Percentiles rank a stretch among this genome's conserved stretches.
phyloP scores from a whole-genome alignment of 2,797 vertebrate species.

The Passerculus sandwichensis region DNA sequence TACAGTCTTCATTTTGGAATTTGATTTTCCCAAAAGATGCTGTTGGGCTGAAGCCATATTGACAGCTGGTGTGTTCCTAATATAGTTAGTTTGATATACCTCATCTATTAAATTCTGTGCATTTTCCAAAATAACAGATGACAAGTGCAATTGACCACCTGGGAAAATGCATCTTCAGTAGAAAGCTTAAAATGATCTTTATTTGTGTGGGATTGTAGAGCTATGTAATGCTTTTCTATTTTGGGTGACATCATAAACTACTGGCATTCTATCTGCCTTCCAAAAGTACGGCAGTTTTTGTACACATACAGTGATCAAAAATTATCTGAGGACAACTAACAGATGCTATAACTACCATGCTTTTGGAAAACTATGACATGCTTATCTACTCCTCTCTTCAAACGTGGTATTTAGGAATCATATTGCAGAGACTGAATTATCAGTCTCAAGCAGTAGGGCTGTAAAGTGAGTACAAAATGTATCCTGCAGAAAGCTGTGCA shows the following conservation, averaged over 20 bases:
- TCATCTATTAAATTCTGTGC: slow-evolving; percentile 81
- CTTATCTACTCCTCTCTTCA: slow-evolving; percentile 20
- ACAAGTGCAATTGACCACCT: slow-evolving; percentile 80
- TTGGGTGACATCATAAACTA: slow-evolving; percentile 51
- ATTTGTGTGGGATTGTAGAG: background rate
- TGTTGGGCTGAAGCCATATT: slow-evolving; percentile 78
- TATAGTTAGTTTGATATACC: slow-evolving; percentile 82
- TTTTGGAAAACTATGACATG: slow-evolving; percentile 4
- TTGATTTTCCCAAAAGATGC: slow-evolving; percentile 77
- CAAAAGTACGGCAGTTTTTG: slow-evolving; percentile 20
- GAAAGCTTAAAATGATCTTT: slow-evolving; percentile 62
- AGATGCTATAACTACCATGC: slow-evolving; percentile 26
- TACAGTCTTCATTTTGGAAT: slow-evolving; percentile 73
- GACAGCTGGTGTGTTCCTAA: slow-evolving; percentile 80
- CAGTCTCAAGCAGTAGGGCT: background rate
- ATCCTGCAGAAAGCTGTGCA: background rate
- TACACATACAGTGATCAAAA: slow-evolving; percentile 21
- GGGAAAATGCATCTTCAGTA: slow-evolving; percentile 75
- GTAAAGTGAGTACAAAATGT: background rate
- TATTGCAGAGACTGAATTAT: slow-evolving; percentile 16
- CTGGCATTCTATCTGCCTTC: slow-evolving; percentile 9
- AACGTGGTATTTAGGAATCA: background rate
- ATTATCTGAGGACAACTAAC: slow-evolving; percentile 11
- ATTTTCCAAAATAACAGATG: slow-evolving; percentile 83
- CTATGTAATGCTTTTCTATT: slow-evolving; percentile 14